Evolutionary conservation across 1,140 invertebrate genomes (phyloP).

Genomic region (Lucilia sericata): DNA sequence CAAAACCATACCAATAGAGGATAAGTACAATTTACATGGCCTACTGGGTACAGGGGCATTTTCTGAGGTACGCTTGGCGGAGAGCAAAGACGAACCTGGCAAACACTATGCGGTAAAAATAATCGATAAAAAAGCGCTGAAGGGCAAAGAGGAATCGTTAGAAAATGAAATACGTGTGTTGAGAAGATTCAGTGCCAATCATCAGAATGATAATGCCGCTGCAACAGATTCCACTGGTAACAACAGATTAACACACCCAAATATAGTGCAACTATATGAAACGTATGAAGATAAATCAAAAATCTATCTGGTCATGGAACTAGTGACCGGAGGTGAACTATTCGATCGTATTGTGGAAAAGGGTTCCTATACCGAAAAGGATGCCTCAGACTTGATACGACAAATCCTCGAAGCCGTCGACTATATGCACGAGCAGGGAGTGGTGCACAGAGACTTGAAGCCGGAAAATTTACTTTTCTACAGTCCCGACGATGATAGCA

Average conservation of each 20-base stretch:
- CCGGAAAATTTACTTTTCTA: constrained; percentile 99
- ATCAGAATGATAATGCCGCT: constrained; percentile 51
- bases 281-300: constrained; percentile 98
- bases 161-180: constrained; percentile 99
- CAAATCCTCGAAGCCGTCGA: constrained; percentile 98
- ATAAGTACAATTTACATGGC: constrained; percentile 91
- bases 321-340: constrained; percentile 98
- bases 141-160: constrained; percentile 98
- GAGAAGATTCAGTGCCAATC: constrained; percentile 78
- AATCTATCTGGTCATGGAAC: constrained; percentile 98
- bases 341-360: constrained; percentile 99
- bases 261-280: constrained; percentile 98
- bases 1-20: constrained; percentile 84
- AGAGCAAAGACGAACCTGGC: constrained; percentile 91
- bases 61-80: constrained; percentile 96
- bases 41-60: constrained; percentile 95
- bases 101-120: constrained; percentile 98
- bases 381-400: constrained; percentile 94
- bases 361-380: constrained; percentile 99
- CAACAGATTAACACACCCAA: constrained; percentile 95
- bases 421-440: constrained; percentile 98
- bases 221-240: background rate
- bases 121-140: constrained; percentile 98
- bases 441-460: constrained; percentile 93
- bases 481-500: constrained; percentile 97